A percentile compares a stretch with the other conserved stretches of the same genome.
Evolutionary conservation across 2,888 invertebrate species (phyloP).

Genomic region (Chirona hameri): DNA sequence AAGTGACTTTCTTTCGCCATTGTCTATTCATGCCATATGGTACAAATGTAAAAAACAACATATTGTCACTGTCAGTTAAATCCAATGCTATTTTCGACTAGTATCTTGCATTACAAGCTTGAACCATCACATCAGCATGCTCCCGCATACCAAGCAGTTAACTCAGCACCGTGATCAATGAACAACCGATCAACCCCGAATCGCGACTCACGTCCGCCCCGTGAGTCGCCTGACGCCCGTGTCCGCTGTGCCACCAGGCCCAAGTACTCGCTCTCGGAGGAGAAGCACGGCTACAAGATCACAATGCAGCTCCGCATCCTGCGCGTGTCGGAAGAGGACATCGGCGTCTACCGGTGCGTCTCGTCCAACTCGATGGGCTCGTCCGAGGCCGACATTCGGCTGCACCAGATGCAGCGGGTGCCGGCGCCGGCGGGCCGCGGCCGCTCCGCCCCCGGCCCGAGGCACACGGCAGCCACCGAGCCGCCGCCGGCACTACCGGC

Average conservation of each 20-base stretch:
- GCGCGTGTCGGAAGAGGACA: conserved; percentile 46
- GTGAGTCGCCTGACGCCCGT: too few species aligned
- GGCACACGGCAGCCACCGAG: conserved; percentile 97
- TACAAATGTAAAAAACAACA: too few species aligned
- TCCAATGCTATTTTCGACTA: too few species aligned
- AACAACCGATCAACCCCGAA: too few species aligned
- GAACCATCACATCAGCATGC: too few species aligned
- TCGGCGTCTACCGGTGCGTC: conserved; percentile 63
- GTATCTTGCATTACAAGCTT: too few species aligned
- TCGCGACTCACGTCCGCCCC: too few species aligned
- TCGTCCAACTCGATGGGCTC: conserved; percentile 74
- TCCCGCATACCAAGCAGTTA: too few species aligned
- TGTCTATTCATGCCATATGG: too few species aligned
- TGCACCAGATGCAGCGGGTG: conserved; percentile 70
- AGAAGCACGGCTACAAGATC: conserved; percentile 67
- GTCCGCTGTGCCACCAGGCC: conserved; percentile 60
- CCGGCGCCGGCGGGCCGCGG: conserved; percentile 89
- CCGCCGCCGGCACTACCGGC: conserved; percentile 84
- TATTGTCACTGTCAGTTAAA: too few species aligned
- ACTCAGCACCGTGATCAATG: too few species aligned
- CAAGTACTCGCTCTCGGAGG: conserved; percentile 69
- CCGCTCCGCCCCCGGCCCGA: conserved; percentile 99
- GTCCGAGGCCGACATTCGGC: conserved; percentile 68
- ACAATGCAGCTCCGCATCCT: conserved; percentile 67
- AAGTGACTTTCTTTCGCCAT: too few species aligned